Conservation (phyloP, 2,888 invertebrate species). For the Chaitophorus viminalis region DNA sequence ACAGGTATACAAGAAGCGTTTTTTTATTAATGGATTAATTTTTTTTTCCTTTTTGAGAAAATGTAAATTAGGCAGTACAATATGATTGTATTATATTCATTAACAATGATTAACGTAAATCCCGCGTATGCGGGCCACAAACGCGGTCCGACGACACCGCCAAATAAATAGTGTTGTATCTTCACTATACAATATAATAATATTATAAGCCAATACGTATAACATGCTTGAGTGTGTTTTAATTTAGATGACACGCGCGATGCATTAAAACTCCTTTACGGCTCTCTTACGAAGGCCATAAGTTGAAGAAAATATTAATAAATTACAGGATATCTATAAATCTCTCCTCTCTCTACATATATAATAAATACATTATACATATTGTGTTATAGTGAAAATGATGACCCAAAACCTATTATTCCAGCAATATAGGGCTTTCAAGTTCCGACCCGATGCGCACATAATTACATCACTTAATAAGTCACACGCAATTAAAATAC, state of each 20-base stretch:
- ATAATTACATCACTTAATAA: neutral
- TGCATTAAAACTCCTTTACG: neutral
- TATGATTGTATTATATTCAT: neutral
- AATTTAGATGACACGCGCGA: constrained; percentile 27
- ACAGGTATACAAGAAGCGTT: too few relatives aligned
- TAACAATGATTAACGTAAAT: neutral
- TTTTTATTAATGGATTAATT: too few relatives aligned
- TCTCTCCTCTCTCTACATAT: neutral
- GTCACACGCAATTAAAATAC: neutral
- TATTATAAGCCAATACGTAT: neutral
- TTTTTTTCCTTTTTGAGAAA: neutral
- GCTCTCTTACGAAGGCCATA: neutral
- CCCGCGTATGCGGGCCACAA: neutral
- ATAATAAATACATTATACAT: too few relatives aligned
- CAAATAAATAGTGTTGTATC: too few relatives aligned
- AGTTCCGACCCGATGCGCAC: neutral
- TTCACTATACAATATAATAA: neutral
- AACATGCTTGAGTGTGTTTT: constrained; percentile 9
- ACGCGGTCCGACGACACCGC: neutral
- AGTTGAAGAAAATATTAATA: constrained; percentile 25
- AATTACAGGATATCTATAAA: constrained; percentile 14
- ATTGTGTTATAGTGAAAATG: neutral
- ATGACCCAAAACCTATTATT: neutral
- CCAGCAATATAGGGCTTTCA: neutral
- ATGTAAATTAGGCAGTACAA: constrained; percentile 6